These are phyloP conservation scores for Mesocentrotus franciscanus DNA, from an alignment of 53 echinoderm and acorn worm species.

Conservation along the genomic window DNA sequence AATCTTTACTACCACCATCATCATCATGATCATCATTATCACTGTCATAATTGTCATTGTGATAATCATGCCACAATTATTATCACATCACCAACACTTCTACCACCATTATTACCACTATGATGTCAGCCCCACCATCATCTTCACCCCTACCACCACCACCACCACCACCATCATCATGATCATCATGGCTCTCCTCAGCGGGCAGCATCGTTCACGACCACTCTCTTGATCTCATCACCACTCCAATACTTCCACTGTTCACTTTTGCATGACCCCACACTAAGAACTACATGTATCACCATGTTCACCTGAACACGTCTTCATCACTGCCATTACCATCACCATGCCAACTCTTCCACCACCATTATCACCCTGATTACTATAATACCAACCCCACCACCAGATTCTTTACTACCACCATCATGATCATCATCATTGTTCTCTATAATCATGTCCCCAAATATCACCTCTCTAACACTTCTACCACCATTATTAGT, in stretches of 20 bases:
- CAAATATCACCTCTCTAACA: too few species aligned
- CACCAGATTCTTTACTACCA: too few species aligned
- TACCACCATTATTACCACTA: background rate
- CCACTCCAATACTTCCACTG: too few species aligned
- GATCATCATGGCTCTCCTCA: background rate
- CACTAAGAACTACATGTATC: too few species aligned
- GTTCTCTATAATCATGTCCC: too few species aligned
- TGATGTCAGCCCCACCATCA: background rate
- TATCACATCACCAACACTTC: background rate
- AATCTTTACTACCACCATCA: background rate
- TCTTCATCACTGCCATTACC: background rate
- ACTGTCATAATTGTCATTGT: background rate
- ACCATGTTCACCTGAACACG: too few species aligned
- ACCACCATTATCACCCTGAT: background rate
- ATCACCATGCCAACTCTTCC: too few species aligned
- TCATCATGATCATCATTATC: background rate
- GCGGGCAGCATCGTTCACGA: background rate
- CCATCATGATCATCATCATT: background rate
- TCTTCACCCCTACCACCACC: background rate
- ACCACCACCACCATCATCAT: background rate
- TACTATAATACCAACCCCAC: too few species aligned
- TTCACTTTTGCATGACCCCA: too few species aligned
- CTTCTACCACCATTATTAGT: background rate
- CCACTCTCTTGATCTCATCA: too few species aligned
- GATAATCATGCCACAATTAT: background rate